Conservation (phyloP, 2,888 invertebrate genomes). For the Caenorhabditis becei region DNA sequence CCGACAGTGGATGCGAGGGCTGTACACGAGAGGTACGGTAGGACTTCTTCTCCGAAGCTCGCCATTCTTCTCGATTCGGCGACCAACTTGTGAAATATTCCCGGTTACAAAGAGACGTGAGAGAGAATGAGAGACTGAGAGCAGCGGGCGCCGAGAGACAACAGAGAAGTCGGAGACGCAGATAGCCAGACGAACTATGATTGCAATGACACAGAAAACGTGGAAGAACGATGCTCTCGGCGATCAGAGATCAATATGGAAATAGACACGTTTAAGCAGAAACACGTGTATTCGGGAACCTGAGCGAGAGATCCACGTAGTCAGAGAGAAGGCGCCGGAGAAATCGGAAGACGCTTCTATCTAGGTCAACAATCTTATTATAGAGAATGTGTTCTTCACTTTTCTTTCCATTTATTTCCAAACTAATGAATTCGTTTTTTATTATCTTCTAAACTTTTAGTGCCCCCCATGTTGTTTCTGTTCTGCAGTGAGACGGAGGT, state of each 20-base stretch:
- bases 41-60: conserved; percentile 43
- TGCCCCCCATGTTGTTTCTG: not conserved
- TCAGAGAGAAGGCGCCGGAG: not conserved
- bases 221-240: conserved; percentile 39
- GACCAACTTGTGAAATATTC: not conserved
- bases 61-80: conserved; percentile 15
- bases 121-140: conserved; percentile 1
- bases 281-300: not conserved
- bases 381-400: conserved; percentile 18
- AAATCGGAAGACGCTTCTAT: conserved; percentile 7
- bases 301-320: conserved; percentile 2
- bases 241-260: conserved; percentile 32
- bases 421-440: not conserved
- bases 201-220: conserved; percentile 30
- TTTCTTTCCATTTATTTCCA: conserved; percentile 7
- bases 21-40: conserved; percentile 73
- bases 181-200: conserved; percentile 21
- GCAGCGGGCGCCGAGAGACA: conserved; percentile 1
- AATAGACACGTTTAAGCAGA: not conserved
- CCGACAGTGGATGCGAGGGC: conserved; percentile 77
- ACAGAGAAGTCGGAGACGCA: conserved; percentile 19
- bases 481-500: not conserved
- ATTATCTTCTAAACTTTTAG: not conserved
- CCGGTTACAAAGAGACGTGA: not conserved
- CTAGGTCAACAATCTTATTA: conserved; percentile 52